These are phyloP conservation scores for Cynopterus brachyotis DNA, from an alignment of 2,113 vertebrate genomes.

Conservation along the genomic window DNA sequence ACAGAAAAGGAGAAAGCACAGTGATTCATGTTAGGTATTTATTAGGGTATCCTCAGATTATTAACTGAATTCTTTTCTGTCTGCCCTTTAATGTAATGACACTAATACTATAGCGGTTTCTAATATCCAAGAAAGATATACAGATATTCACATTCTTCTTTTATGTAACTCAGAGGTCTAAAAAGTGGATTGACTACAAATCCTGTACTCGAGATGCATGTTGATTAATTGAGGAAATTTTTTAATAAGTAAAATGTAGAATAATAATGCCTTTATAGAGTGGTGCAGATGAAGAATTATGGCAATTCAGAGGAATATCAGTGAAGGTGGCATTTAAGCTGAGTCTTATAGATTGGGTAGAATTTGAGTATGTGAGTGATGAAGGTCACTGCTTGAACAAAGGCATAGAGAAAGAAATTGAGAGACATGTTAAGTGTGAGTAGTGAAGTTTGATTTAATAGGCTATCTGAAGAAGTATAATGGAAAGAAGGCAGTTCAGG, in stretches of 20 bases:
- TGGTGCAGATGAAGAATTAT: neutral
- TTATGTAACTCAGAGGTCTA: neutral
- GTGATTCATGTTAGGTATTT: neutral
- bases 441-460: neutral
- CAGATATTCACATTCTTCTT: neutral
- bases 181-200: neutral
- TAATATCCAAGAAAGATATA: neutral
- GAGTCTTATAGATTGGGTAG: neutral
- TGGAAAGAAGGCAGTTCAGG: neutral
- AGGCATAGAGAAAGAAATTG: neutral
- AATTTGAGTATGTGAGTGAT: neutral
- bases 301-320: neutral
- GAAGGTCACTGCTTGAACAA: neutral
- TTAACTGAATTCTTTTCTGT: conserved; percentile 1
- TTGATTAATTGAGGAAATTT: conserved; percentile 25
- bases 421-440: neutral
- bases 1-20: neutral
- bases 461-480: neutral
- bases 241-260: neutral
- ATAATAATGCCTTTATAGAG: neutral
- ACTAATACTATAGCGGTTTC: neutral
- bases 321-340: neutral
- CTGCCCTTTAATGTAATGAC: neutral
- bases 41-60: neutral
- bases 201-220: neutral